Evolutionary conservation across 2,888 invertebrate genomes (phyloP).

Genomic region (Matsumyia berberina): DNA sequence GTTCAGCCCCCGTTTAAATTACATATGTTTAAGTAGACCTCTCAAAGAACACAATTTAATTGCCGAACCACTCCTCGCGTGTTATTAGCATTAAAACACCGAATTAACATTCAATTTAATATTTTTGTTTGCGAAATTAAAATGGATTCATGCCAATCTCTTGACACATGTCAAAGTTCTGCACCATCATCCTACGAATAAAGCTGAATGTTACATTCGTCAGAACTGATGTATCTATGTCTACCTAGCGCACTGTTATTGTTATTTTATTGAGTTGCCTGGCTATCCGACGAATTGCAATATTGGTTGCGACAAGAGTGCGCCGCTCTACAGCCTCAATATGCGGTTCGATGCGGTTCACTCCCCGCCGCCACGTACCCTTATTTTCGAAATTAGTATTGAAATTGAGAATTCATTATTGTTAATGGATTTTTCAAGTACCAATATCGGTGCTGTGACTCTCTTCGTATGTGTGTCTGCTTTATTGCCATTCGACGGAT

Average conservation of each 20-base stretch:
- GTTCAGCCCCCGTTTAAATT: no score
- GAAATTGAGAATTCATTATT: constrained; percentile 76
- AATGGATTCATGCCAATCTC: constrained; percentile 34
- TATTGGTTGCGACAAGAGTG: constrained; percentile 60
- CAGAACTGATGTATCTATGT: constrained; percentile 10
- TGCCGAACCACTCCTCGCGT: neutral
- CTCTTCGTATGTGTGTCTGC: constrained; percentile 10
- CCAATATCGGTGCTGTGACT: constrained; percentile 72
- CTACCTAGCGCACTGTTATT: constrained; percentile 15
- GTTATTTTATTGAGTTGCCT: constrained; percentile 46
- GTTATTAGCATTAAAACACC: no score
- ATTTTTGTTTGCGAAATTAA: constrained; percentile 24
- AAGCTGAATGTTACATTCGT: constrained; percentile 10
- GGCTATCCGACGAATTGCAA: constrained; percentile 62
- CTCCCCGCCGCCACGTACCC: constrained; percentile 28
- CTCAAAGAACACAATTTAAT: no score
- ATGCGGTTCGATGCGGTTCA: constrained; percentile 43
- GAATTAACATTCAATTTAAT: constrained; percentile 1
- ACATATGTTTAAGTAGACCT: no score
- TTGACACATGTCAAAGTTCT: neutral
- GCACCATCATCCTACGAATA: neutral
- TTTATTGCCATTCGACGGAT: constrained; percentile 49
- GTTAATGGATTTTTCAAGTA: constrained; percentile 77
- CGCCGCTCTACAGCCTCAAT: constrained; percentile 33
- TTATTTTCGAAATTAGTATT: constrained; percentile 72